Evolutionary conservation across 2,113 vertebrate species (phyloP), one percentile per base, ranked within the genome.

Genomic region (Genyomyrus donnyi): DNA sequence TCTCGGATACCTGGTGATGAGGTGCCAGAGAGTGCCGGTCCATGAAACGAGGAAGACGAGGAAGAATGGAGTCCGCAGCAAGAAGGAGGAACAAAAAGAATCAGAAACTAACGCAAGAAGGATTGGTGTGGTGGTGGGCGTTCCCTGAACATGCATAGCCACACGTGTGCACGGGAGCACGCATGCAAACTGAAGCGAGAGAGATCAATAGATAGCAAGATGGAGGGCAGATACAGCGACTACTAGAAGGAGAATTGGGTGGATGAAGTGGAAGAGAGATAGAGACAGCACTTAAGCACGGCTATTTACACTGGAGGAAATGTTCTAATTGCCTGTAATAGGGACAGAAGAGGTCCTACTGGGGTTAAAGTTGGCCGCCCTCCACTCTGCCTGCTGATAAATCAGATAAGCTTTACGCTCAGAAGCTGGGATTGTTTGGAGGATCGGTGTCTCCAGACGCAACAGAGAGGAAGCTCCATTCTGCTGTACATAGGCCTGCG

Each of bases 271-370:
- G 89, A 85, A 48, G 10, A 50, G 84, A 80, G 49, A 83, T 49
- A 85, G 39, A 58, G 46, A 27, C 45, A 89, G 84, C 90, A 91
- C 91, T 90, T 70, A 90, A 90, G 91, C 70, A 87, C 90, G 91
- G 88, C 80, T 92, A 92, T 92, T 92, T 93, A 91, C 90, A 90
- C 80, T 89, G 53, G 90, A 90, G 92, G 93, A 93, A 90, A 91
- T 90, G 86, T 88, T 89, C 50, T 92, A 92, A 93, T 92, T 92
- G 89, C 88, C 89, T 90, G 77, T 92, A 93, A 92, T 93, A 89
- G 89, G 84, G 89, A 88, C 90, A 87, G 91, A 88, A 89, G 90
- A 91, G 89, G 90, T 89, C 89, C 88, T 88, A 89, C 90, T 53
- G 62, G 31, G 24, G 90, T 89, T 74, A 49, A 31, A 80, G 58